phyloP scores from a whole-genome alignment of 2,113 vertebrate genomes.

The Hemiprocne comata region DNA sequence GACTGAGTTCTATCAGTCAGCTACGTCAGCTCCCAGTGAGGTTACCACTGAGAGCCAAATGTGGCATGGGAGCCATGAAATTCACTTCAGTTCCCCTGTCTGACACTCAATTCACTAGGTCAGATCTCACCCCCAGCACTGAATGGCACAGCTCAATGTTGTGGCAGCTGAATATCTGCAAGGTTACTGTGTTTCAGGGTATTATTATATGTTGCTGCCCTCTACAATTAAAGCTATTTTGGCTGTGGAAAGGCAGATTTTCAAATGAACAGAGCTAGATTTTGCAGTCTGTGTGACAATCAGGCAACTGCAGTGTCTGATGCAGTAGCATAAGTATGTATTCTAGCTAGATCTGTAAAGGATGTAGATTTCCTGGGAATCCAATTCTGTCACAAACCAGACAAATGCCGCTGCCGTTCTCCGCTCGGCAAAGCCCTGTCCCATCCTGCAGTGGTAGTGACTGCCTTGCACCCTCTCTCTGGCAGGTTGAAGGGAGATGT shows the following conservation, averaged over 20 bases:
- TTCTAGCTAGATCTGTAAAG: neutral
- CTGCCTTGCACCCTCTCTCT: neutral
- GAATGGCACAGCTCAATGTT: neutral
- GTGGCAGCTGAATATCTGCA: neutral
- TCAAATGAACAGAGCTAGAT: neutral
- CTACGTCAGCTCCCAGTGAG: neutral
- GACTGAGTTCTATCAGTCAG: neutral
- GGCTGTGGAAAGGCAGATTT: neutral
- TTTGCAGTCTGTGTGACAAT: neutral
- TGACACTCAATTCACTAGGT: neutral
- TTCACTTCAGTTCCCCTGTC: neutral
- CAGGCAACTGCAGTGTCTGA: neutral
- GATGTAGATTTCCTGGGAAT: neutral
- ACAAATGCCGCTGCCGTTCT: neutral
- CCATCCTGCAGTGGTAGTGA: neutral
- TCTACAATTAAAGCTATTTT: neutral
- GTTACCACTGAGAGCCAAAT: neutral
- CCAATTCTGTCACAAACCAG: neutral
- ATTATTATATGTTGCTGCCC: neutral
- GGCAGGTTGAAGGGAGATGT: neutral
- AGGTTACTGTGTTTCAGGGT: neutral
- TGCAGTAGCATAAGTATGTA: accelerated
- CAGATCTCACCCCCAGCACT: neutral
- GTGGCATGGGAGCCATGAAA: neutral
- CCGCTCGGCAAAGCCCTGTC: neutral